phyloP scores from a whole-genome alignment of 2,888 invertebrate species.

The Cylloceria caligata region DNA sequence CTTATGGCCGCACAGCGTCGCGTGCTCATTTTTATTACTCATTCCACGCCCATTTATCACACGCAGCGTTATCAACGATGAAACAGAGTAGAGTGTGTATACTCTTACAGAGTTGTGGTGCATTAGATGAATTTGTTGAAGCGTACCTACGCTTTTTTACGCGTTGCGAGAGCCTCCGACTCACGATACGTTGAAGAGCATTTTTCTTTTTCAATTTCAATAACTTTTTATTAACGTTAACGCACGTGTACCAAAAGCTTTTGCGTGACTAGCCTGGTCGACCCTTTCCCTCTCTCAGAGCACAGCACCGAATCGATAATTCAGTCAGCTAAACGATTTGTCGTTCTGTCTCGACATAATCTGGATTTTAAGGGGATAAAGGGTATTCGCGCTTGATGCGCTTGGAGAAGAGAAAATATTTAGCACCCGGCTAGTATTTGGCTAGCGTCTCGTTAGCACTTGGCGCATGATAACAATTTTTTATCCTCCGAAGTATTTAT shows the following conservation, averaged over 20 bases:
- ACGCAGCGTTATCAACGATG: conserved; percentile 53
- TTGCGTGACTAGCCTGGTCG: too few species aligned
- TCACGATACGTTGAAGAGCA: neutral
- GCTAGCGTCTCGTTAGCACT: too few species aligned
- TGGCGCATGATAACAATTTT: too few species aligned
- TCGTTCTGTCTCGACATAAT: too few species aligned
- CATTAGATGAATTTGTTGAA: conserved; percentile 18
- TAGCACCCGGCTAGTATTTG: too few species aligned
- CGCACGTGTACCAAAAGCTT: neutral
- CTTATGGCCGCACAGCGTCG: conserved; percentile 16
- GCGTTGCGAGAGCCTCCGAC: neutral
- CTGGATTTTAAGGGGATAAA: too few species aligned
- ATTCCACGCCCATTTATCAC: conserved; percentile 54
- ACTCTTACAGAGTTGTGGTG: neutral
- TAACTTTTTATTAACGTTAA: conserved; percentile 23
- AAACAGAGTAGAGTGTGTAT: conserved; percentile 39
- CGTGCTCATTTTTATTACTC: conserved; percentile 60
- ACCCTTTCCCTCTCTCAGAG: too few species aligned
- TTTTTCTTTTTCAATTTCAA: conserved; percentile 12
- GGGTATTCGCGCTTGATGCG: too few species aligned
- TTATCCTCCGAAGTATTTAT: too few species aligned
- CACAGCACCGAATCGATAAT: too few species aligned
- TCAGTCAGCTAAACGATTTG: too few species aligned
- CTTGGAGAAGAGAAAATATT: too few species aligned
- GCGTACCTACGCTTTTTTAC: conserved; percentile 11